Evolutionary conservation across 1,140 invertebrate genomes (phyloP), one percentile per base, ranked within the genome.

Genomic region (Branchinecta lynchi): DNA sequence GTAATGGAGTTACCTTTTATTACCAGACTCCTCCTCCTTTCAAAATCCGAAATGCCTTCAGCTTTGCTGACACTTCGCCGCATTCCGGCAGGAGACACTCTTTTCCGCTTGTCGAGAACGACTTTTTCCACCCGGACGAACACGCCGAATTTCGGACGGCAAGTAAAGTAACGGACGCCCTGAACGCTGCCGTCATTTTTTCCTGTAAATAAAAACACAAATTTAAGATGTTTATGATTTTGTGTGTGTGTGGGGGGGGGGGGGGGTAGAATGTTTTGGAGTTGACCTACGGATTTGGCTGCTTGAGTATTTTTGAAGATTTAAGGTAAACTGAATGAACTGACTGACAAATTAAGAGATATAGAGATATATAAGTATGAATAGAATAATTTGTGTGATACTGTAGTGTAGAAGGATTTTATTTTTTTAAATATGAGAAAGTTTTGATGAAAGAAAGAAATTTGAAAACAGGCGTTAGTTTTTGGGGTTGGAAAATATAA

Each of bases 101-200:
- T 82, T 46, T 88, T 88, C 73, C 88, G 83, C 73, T 87, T 84
- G 77, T 93, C 91, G 74, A 89, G 83, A 76, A 87, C 86, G 67
- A 93, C 78, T 77, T 93, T 93, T 78, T 93, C 90, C 65, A 85
- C 84, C 73, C 90, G 85, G 68, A 96, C 92, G 80, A 96, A 96
- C 76, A 96, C 89, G 45, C 93, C 93, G 80, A 92, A 90, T 74
- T 92, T 89, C 69, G 88, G 80, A 70, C 86, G 86, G 78, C 93
- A 93, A 66, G 84, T 84, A 82, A 97, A 97, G 80, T 97, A 96
- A 70, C 86, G 84, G 44, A 90, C 85, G 43, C 90, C 90, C 77
- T 92, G 89, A 9, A 96, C 91, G 69, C 87, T 86, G 44, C 93
- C 93, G 81, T 96, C 92, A 80, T 96, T 95, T 80, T 94, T 95